Evolutionary conservation across 92 coral and sea anemone genomes (phyloP), one percentile per base, ranked within the genome.

Genomic region (Palythoa grandiflora): DNA sequence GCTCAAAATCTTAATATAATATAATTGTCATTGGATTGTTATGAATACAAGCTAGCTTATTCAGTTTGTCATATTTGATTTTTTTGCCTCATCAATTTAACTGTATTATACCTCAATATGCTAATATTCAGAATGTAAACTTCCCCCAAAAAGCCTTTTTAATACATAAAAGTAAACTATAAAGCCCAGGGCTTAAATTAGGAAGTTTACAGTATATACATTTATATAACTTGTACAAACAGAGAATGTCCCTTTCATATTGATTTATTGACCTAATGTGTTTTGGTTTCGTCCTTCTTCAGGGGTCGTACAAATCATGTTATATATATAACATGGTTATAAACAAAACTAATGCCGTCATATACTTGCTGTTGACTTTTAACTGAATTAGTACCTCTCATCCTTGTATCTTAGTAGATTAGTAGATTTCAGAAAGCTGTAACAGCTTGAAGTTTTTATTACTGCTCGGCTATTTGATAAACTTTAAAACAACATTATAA

Each of bases 41-140:
- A 28, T 70, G 36, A 28, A 70, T 70, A 70, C 74, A 70, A 70
- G 66, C 36, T 70, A 70, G 74, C 44, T 37, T 6, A 70, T 28
- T 70, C 74, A 70, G 74, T 70, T 70, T 70, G 74, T 70, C 74
- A 70, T 70, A 28, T 16, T 70, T 70, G 38, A 70, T 70, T 36
- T 70, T 10, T 70, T 70, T 70, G 74, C 38, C 44, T n/a, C 44
- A 70, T 28, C 74, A 70, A 70, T 70, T 70, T 70, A 70, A 70
- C 74, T n/a, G 74, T 70, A 17, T 65, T 65, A 65, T 65, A 44
- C 36, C 3, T 70, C 66, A 70, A 13, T n/a, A 70, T 28, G 36
- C 11, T 70, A 20, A 70, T 70, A 21, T 37, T 60, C 68, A 60
- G n/a, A 21, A 8, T 21, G 36, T 70, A 6, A 70, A 3, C 74